phyloP scores from a whole-genome alignment of 2,113 vertebrate species.

The Heteronetta atricapilla region DNA sequence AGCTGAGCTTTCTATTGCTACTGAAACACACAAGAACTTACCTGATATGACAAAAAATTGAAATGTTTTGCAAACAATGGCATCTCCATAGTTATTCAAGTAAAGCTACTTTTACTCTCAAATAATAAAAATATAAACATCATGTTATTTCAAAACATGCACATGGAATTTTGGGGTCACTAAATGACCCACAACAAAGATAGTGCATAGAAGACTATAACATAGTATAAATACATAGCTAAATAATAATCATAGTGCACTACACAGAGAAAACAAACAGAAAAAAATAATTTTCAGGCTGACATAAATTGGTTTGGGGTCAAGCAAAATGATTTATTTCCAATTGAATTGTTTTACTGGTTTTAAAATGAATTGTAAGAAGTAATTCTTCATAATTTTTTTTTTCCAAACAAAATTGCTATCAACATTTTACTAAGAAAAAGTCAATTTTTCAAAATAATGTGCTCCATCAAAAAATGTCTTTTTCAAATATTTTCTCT shows the following conservation, averaged over 20 bases:
- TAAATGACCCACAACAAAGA: neutral
- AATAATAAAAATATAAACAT: neutral
- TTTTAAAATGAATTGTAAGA: neutral
- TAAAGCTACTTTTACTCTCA: neutral
- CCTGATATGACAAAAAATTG: neutral
- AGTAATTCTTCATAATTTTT: neutral
- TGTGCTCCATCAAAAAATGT: neutral
- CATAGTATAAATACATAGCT: neutral
- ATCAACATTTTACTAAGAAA: neutral
- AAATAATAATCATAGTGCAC: neutral
- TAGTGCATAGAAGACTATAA: neutral
- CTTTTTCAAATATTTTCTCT: neutral
- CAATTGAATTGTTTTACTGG: neutral
- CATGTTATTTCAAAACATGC: neutral
- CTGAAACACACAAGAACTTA: neutral
- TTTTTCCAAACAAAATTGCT: neutral
- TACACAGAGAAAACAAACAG: neutral
- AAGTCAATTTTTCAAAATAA: neutral
- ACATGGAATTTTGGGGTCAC: neutral
- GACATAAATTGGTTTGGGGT: neutral
- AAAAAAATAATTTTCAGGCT: neutral
- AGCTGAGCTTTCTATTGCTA: neutral
- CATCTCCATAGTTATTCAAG: neutral
- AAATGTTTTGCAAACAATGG: neutral
- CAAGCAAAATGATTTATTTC: neutral